These are phyloP conservation scores for Gallinago stenura DNA, from an alignment of 2,797 vertebrate species.

Conservation along the genomic window DNA sequence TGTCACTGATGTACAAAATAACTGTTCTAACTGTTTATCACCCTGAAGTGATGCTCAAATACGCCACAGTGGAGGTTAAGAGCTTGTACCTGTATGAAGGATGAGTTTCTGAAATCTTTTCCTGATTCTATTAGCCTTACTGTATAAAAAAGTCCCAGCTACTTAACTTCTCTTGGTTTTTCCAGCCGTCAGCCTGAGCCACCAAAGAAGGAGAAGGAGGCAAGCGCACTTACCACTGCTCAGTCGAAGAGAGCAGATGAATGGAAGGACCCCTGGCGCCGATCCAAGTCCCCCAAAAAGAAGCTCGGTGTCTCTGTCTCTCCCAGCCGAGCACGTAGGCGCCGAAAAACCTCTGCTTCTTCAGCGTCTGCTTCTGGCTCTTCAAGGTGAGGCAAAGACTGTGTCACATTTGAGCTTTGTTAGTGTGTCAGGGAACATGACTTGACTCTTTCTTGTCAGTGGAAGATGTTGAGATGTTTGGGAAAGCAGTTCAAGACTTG, in stretches of 20 bases:
- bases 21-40: accelerated
- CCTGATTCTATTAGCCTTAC: accelerated
- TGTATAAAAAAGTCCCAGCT: not conserved
- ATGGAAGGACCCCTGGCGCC: conserved; percentile 98
- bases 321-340: conserved; percentile 88
- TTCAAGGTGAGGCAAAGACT: conserved; percentile 83
- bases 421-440: accelerated
- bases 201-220: conserved; percentile 84
- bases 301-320: conserved; percentile 86
- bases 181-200: conserved; percentile 89
- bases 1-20: not conserved
- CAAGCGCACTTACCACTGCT: conserved; percentile 35
- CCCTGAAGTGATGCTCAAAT: not conserved
- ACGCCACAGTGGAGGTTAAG: not conserved
- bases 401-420: accelerated
- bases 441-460: accelerated
- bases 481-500: not conserved
- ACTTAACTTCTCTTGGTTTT: not conserved
- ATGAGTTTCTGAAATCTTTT: not conserved
- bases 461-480: not conserved
- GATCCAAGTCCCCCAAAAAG: conserved; percentile 96
- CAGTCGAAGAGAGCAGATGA: conserved; percentile 92
- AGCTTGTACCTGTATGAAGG: not conserved
- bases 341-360: conserved; percentile 91
- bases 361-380: conserved; percentile 93